These are phyloP conservation scores for Miichthys miiuy DNA, from an alignment of 2,797 vertebrate genomes.

Conservation along the genomic window DNA sequence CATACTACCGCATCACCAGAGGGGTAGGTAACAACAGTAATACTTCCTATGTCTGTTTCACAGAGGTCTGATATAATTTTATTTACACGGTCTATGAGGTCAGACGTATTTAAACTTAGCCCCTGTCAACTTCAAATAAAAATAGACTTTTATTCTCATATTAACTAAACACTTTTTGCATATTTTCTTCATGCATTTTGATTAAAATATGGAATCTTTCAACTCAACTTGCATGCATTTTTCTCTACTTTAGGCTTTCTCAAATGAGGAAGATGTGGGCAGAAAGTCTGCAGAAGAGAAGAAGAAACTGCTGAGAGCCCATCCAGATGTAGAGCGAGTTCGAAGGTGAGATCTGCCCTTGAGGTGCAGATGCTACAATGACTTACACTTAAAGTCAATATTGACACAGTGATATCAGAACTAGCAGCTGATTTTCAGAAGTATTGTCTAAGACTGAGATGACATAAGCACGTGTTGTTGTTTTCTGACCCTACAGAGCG, in stretches of 20 bases:
- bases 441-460: background rate
- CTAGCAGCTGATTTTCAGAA: background rate
- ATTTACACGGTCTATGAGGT: background rate
- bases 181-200: too few relatives aligned
- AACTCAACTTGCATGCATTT: background rate
- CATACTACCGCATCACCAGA: constrained; percentile 20
- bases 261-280: constrained; percentile 87
- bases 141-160: too few relatives aligned
- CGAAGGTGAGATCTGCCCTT: constrained; percentile 82
- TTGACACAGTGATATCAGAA: background rate
- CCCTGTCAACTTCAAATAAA: too few relatives aligned
- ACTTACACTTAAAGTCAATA: too few relatives aligned
- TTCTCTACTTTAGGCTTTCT: constrained; percentile 81
- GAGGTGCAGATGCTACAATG: background rate
- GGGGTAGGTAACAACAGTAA: constrained; percentile 26
- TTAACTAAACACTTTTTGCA: too few relatives aligned
- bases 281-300: constrained; percentile 81
- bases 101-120: too few relatives aligned
- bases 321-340: constrained; percentile 89
- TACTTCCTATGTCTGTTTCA: background rate
- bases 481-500: background rate
- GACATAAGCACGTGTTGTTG: too few relatives aligned
- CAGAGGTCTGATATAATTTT: background rate
- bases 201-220: too few relatives aligned
- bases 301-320: constrained; percentile 83